A percentile compares a stretch with the other conserved stretches of the same genome.
Conservation (phyloP, 2,113 vertebrate species). For the Pristiophorus japonicus region DNA sequence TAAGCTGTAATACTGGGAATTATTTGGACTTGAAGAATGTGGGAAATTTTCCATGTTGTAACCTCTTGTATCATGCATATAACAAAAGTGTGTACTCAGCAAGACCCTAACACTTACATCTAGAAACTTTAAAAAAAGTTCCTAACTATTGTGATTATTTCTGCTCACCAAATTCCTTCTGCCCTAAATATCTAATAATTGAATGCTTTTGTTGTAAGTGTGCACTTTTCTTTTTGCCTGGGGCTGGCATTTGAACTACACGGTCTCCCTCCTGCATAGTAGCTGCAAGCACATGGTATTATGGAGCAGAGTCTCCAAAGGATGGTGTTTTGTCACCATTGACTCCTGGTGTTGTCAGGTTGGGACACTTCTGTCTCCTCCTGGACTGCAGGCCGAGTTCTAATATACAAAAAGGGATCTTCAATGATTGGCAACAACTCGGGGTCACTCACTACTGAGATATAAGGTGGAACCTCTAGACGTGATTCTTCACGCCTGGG, state of each 20-base stretch:
- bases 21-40: slow-evolving; percentile 8
- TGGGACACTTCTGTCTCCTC: neutral
- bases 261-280: neutral
- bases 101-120: neutral
- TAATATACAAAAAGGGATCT: neutral
- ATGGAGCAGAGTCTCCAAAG: too few relatives aligned
- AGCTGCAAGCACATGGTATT: neutral
- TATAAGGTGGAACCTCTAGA: neutral
- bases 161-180: neutral
- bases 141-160: neutral
- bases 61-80: neutral
- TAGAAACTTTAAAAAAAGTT: neutral
- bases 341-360: neutral
- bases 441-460: neutral
- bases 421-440: neutral
- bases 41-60: neutral
- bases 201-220: neutral
- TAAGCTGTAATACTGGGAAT: neutral
- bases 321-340: neutral
- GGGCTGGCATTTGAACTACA: neutral
- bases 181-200: neutral
- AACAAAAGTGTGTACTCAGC: neutral
- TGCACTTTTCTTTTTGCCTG: neutral
- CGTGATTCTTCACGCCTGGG: neutral
- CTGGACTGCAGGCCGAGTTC: neutral